Evolutionary conservation across 1,140 invertebrate genomes (phyloP), one percentile per base, ranked within the genome.

Genomic region (Drosophila bocqueti): DNA sequence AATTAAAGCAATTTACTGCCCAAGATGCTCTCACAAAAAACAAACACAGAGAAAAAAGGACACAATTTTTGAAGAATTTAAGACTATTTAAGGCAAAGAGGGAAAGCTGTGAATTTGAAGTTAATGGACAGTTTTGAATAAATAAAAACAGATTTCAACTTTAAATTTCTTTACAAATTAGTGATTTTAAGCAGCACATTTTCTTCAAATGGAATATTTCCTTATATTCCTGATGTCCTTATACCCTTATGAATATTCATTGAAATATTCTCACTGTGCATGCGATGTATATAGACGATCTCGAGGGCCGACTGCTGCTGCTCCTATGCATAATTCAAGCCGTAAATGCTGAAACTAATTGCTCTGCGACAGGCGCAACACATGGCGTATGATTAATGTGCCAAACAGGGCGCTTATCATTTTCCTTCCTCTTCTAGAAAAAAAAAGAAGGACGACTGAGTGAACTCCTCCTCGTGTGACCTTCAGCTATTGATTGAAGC

Each of bases 381-480:
- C 84, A 89, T 89, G 85, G 78, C 84, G 81, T 90, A 89, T 89
- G 84, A 90, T 89, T 89, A 89, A 89, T 89, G 75, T 63, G 74
- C 49, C 43, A 49, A 63, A 55, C 45, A 66, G 61, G 43, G 50
- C 54, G 61, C 65, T 81, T 86, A 85, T 85, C 78, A 85, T 74
- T 81, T 78, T 68, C 26, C 5, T 58, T 31, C 4, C 31, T 68
- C n/a, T 13, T 42, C 9, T 11, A 43, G 50, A 50, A 5, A 66
- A 66, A 34, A 31, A 66, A 24, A 36, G n/a, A 5, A 24, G 3
- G 29, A 3, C 29, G n/a, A 21, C 29, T 34, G 50, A 54, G 50
- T 54, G 18, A 54, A 18, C 21, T 57, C 15, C 24, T 45, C 13
- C n/a, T 57, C 45, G 64, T 79, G 63, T 69, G 85, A 90, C 85